Conservation (phyloP, 2,797 vertebrate genomes). For the Onychomys arenicola region DNA sequence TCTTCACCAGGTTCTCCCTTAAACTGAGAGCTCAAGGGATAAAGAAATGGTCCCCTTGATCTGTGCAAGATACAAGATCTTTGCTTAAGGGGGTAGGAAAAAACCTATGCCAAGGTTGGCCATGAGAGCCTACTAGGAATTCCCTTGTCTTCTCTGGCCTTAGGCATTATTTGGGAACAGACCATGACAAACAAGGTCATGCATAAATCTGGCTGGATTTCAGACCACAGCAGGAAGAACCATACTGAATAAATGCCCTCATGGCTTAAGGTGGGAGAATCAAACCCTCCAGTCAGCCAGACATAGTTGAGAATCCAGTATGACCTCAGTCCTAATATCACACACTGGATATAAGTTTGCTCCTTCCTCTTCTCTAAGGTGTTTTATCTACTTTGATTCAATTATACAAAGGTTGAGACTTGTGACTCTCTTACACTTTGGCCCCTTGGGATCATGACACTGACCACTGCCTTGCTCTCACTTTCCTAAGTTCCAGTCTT, state of each 20-base stretch:
- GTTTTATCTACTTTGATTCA: background rate
- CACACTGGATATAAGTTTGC: too few relatives aligned
- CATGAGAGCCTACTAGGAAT: background rate
- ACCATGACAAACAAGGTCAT: background rate
- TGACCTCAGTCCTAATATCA: background rate
- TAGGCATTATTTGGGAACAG: background rate
- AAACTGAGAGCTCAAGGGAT: background rate
- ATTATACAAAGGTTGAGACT: too few relatives aligned
- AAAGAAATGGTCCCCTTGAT: background rate
- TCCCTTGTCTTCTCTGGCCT: background rate
- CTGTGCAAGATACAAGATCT: background rate
- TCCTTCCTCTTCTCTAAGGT: too few relatives aligned
- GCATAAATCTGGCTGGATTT: background rate
- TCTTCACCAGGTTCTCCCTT: background rate
- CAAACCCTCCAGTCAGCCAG: background rate
- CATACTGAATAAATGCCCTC: background rate
- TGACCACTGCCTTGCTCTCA: background rate
- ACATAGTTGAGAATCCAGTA: background rate
- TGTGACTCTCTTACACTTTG: background rate
- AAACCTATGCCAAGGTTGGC: background rate
- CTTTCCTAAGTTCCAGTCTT: too few relatives aligned
- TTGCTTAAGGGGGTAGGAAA: background rate
- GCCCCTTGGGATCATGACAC: background rate
- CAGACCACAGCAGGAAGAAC: background rate
- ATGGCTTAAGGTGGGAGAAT: background rate